Percentiles rank a stretch among this genome's conserved stretches.
phyloP scores from a whole-genome alignment of 2,797 vertebrate genomes.

The Cuniculus paca region DNA sequence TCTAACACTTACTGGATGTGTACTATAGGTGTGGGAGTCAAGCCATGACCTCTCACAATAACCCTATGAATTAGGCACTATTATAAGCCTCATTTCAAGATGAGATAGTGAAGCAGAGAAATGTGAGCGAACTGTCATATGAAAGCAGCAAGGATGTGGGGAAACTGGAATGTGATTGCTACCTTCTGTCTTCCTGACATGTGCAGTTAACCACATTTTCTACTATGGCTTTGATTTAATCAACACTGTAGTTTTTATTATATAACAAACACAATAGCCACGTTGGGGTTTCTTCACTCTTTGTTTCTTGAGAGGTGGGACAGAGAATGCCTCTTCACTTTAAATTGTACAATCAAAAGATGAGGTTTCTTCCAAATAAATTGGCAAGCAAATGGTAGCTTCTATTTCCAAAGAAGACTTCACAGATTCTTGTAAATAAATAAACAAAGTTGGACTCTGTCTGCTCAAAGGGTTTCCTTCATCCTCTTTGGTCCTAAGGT shows the following conservation, averaged over 20 bases:
- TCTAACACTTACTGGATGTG: background rate
- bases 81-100: background rate
- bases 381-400: background rate
- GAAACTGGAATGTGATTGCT: background rate
- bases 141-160: background rate
- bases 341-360: background rate
- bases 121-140: background rate
- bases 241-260: background rate
- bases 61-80: background rate
- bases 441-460: background rate
- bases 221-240: background rate
- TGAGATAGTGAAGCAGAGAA: background rate
- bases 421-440: background rate
- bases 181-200: background rate
- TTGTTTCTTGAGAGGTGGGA: background rate
- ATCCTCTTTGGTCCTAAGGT: background rate
- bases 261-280: background rate
- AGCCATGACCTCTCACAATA: background rate
- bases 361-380: background rate
- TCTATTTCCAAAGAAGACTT: background rate
- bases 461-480: background rate
- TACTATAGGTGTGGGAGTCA: rapidly evolving
- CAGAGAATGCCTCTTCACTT: background rate
- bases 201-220: background rate
- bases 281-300: background rate